These are phyloP conservation scores for Apocheima hispidaria DNA, from an alignment of 2,888 invertebrate genomes.

Conservation along the genomic window DNA sequence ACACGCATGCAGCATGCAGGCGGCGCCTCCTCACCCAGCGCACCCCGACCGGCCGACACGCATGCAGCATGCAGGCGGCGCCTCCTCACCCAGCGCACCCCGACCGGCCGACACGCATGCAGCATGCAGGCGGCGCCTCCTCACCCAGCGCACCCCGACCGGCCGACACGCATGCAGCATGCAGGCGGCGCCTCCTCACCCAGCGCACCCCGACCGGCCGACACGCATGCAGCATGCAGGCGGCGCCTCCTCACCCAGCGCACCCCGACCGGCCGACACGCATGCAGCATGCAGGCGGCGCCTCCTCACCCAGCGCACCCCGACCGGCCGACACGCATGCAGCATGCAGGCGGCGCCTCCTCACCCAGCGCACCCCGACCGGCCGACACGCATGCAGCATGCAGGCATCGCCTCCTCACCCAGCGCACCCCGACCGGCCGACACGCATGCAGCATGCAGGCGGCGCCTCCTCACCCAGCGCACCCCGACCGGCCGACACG, in stretches of 20 bases:
- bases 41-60: too few relatives aligned
- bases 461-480: too few relatives aligned
- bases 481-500: too few relatives aligned
- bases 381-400: too few relatives aligned
- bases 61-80: too few relatives aligned
- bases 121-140: neutral
- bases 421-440: neutral
- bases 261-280: too few relatives aligned
- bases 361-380: too few relatives aligned
- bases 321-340: neutral
- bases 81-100: neutral
- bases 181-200: neutral
- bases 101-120: neutral
- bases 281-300: too few relatives aligned
- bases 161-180: too few relatives aligned
- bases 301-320: neutral
- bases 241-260: too few relatives aligned
- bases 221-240: slow-evolving; percentile 1
- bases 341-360: neutral
- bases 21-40: too few relatives aligned
- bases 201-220: neutral
- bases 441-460: slow-evolving; percentile 1
- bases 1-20: slow-evolving; percentile 1
- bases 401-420: neutral
- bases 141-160: too few relatives aligned